A percentile compares a stretch with the other conserved stretches of the same genome.
phyloP scores from a whole-genome alignment of 2,113 vertebrate genomes.

The Phyllopteryx taeniolatus region DNA sequence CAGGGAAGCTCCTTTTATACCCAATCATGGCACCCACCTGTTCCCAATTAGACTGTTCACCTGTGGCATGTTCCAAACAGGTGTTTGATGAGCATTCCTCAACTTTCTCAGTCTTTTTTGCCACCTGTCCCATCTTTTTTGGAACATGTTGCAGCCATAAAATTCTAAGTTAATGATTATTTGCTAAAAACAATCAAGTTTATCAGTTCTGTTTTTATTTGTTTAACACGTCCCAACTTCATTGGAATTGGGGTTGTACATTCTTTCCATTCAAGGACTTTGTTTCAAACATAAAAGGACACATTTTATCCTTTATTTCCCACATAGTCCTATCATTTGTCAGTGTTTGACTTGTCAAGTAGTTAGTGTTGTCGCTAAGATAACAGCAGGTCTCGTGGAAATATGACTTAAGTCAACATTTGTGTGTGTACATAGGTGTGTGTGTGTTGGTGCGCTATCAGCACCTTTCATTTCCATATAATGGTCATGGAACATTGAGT shows the following conservation, averaged over 20 bases:
- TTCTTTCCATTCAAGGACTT: background rate
- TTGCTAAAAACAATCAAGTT: no score
- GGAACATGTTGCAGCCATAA: no score
- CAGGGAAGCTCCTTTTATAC: no score
- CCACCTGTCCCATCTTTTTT: no score
- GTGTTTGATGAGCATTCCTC: no score
- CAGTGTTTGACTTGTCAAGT: conserved; percentile 1
- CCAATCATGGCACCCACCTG: no score
- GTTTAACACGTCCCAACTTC: no score
- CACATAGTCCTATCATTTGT: background rate
- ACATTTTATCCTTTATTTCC: background rate
- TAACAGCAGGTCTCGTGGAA: background rate
- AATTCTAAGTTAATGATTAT: no score
- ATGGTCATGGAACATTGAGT: conserved; percentile 1
- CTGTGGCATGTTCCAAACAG: no score
- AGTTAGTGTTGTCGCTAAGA: background rate
- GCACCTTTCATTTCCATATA: background rate
- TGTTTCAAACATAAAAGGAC: background rate
- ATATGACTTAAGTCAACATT: conserved; percentile 3
- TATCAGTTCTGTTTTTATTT: no score
- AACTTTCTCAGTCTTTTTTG: no score
- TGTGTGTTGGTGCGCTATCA: conserved; percentile 1
- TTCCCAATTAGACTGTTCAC: no score
- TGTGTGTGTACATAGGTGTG: background rate
- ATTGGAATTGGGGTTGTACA: background rate